A percentile compares a stretch with the other conserved stretches of the same genome.
Evolutionary conservation across 37 sponge, comb jelly and placozoan species (phyloP).

Genomic region (Ianthella basta): DNA sequence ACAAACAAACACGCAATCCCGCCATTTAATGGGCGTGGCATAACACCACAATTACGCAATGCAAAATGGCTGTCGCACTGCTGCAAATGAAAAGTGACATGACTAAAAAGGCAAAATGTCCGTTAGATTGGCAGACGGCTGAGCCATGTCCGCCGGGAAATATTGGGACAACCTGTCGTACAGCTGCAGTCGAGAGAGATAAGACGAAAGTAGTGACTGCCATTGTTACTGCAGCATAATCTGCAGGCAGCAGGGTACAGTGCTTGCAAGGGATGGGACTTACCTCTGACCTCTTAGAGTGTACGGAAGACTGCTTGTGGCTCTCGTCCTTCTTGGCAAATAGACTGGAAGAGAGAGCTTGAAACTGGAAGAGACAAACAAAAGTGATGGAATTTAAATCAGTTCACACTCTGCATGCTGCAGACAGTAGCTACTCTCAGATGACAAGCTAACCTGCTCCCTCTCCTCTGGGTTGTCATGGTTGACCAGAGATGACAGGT

Average conservation of each 20-base stretch:
- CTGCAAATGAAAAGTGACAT: too few species aligned
- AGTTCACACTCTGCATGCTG: not conserved
- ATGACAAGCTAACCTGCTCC: constrained; percentile 43
- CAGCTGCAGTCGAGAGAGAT: constrained; percentile 27
- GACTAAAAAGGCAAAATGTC: constrained; percentile 45
- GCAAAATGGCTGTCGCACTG: too few species aligned
- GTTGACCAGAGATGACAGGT: constrained; percentile 50
- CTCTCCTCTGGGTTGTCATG: constrained; percentile 66
- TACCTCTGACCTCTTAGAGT: not conserved
- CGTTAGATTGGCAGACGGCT: constrained; percentile 45
- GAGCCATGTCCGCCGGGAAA: constrained; percentile 64
- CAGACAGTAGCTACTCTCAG: not conserved
- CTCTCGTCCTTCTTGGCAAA: constrained; percentile 23
- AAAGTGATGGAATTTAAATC: not conserved
- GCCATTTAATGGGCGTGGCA: too few species aligned
- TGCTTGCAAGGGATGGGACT: not conserved
- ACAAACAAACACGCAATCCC: too few species aligned
- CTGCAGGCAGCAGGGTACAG: not conserved
- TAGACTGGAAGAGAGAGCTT: constrained; percentile 33
- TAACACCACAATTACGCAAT: too few species aligned
- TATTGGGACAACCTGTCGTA: constrained; percentile 43
- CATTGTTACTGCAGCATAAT: not conserved
- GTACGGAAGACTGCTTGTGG: not conserved
- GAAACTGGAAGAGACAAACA: constrained; percentile 48
- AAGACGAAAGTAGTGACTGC: not conserved